Base-by-base conservation (phyloP, 2,113 vertebrate genomes). In the Dicrurus megarhynchus region DNA sequence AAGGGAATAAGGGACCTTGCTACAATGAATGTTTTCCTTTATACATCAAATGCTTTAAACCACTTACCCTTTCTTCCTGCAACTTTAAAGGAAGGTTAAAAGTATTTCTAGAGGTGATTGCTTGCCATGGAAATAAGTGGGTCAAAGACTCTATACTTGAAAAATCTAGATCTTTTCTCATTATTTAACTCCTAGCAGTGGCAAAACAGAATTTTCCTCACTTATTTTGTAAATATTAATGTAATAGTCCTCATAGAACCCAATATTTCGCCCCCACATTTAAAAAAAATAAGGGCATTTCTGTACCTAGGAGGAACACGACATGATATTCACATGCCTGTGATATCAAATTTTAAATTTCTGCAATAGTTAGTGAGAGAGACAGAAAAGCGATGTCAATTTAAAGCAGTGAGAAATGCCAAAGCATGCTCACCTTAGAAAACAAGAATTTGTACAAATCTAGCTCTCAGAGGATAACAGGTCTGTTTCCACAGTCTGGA, bases 11-110 rank as follows among this genome's bases (percentile, higher is more conserved):
- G 73, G 19, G 65, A 82, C 49, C 41, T 91, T 68, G 81, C 63
- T 96, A 82, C 65, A 79, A 84, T 37, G 55, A 91, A 91, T 81
- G 27, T 83, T 89, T 95, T 93, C 53, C 44, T 92, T 95, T 39
- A 71, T 78, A 84, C 69, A 82, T 89, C 84, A 89, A 84, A 47
- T 87, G 61, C 73, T 92, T 95, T 94, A 89, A 93, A 94, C 32
- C 61, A 87, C 60, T 84, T 84, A 84, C 12, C 26, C 52, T 87
- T 95, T 81, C 70, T 84, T 49, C 81, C 69, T 55, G 39, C 35
- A 79, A 41, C 77, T 79, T 93, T 49, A 92, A 92, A 89, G 73
- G 90, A 94, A 71, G 65, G 80, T 92, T 84, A 89, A 60, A 90
- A 95, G 65, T 89, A 89, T 67, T 89, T 96, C 77, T 67, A 89